phyloP scores from a whole-genome alignment of 1,140 invertebrate genomes.

The Brachionus paranguensis region DNA sequence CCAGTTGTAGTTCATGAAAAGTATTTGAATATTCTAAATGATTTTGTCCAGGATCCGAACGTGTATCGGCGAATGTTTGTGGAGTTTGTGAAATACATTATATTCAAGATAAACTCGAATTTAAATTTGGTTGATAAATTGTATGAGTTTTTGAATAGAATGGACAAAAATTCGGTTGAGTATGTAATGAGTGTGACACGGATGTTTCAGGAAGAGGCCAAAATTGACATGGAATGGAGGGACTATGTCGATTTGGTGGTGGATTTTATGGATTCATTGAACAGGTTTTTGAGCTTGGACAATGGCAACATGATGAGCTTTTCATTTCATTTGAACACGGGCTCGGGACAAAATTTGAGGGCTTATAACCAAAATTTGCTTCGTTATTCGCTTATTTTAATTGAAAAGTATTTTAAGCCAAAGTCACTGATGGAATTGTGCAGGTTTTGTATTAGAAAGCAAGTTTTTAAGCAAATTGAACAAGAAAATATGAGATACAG shows the following conservation, averaged over 20 bases:
- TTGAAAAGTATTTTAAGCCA: not conserved
- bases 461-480: not conserved
- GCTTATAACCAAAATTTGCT: not conserved
- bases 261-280: constrained; percentile 32
- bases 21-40: constrained; percentile 22
- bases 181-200: not conserved
- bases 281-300: constrained; percentile 23
- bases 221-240: not conserved
- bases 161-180: constrained; percentile 7
- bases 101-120: constrained; percentile 32
- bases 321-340: not conserved
- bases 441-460: not conserved
- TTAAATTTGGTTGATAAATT: not conserved
- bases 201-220: not conserved
- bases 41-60: constrained; percentile 3
- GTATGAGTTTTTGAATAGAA: constrained; percentile 3
- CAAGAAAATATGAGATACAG: not conserved
- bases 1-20: not conserved
- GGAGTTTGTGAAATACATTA: constrained; percentile 18
- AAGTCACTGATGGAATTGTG: constrained; percentile 19
- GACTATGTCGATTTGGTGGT: not conserved
- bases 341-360: not conserved
- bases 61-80: constrained; percentile 33
- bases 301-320: not conserved
- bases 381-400: not conserved